These are phyloP conservation scores for Girardinichthys multiradiatus DNA, from an alignment of 2,113 vertebrate species.

Conservation along the genomic window DNA sequence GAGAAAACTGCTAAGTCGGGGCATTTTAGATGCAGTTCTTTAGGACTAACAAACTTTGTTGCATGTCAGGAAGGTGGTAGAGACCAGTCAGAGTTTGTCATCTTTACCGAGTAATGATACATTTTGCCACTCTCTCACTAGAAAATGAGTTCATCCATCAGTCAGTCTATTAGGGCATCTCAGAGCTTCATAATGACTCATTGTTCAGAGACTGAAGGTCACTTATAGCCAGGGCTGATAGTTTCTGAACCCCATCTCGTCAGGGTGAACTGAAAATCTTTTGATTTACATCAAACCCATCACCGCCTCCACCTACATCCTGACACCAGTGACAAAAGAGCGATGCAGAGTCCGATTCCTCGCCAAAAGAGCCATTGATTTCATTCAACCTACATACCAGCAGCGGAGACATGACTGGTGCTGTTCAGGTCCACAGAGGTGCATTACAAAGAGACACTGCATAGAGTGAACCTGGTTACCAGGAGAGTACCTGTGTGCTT, in stretches of 20 bases:
- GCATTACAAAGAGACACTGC: conserved; percentile 63
- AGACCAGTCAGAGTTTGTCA: conserved; percentile 2
- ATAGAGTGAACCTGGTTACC: conserved; percentile 47
- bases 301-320: conserved; percentile 55
- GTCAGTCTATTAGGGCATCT: conserved; percentile 76
- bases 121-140: conserved; percentile 34
- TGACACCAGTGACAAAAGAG: conserved; percentile 71
- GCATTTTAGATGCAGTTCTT: too few species aligned
- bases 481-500: conserved; percentile 22
- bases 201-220: conserved; percentile 74
- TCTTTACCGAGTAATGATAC: conserved; percentile 7
- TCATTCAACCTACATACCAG: conserved; percentile 66
- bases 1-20: too few species aligned
- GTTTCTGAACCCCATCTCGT: conserved; percentile 63
- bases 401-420: conserved; percentile 68
- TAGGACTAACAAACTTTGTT: too few species aligned
- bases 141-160: conserved; percentile 66
- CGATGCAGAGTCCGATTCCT: conserved; percentile 67
- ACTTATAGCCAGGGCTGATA: conserved; percentile 76
- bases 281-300: conserved; percentile 75
- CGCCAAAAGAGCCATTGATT: conserved; percentile 68
- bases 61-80: background rate
- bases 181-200: conserved; percentile 74
- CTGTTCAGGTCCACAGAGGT: conserved; percentile 64
- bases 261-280: conserved; percentile 61